These are phyloP conservation scores for Sepiola atlantica DNA, from an alignment of 2,888 invertebrate genomes.

Conservation along the genomic window DNA sequence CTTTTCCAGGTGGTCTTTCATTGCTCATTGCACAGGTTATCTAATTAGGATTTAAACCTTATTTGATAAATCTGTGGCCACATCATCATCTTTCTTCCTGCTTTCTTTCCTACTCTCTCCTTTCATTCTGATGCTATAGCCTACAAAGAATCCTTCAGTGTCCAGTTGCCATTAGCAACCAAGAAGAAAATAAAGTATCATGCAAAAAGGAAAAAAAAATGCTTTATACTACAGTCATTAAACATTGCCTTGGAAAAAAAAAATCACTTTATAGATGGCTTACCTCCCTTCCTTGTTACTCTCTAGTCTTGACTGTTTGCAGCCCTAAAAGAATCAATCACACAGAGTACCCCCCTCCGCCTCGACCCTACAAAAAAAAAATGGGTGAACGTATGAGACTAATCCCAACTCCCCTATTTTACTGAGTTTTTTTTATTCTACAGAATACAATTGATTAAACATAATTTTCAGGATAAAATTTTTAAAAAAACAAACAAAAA, in stretches of 20 bases:
- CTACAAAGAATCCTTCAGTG: slow-evolving; percentile 12
- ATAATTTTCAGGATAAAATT: too few relatives aligned
- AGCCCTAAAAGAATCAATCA: slow-evolving; percentile 9
- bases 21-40: slow-evolving; percentile 3
- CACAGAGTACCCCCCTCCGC: neutral
- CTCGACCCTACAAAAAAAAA: too few relatives aligned
- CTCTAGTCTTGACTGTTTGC: slow-evolving; percentile 32
- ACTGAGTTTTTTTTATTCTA: too few relatives aligned
- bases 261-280: slow-evolving; percentile 24
- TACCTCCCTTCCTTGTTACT: slow-evolving; percentile 32
- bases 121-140: slow-evolving; percentile 19
- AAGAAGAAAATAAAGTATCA: neutral
- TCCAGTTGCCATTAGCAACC: slow-evolving; percentile 32
- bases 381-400: too few relatives aligned
- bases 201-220: neutral
- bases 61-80: slow-evolving; percentile 8
- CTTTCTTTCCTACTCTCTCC: neutral
- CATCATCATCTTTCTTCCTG: neutral
- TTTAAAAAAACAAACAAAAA: too few relatives aligned
- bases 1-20: slow-evolving; percentile 41
- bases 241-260: neutral
- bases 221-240: slow-evolving; percentile 21
- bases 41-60: slow-evolving; percentile 33
- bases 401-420: too few relatives aligned
- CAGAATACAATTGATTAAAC: too few relatives aligned